A percentile compares a stretch with the other conserved stretches of the same genome.
Evolutionary conservation across 2,113 vertebrate species (phyloP).

Genomic region (Colius striatus): DNA sequence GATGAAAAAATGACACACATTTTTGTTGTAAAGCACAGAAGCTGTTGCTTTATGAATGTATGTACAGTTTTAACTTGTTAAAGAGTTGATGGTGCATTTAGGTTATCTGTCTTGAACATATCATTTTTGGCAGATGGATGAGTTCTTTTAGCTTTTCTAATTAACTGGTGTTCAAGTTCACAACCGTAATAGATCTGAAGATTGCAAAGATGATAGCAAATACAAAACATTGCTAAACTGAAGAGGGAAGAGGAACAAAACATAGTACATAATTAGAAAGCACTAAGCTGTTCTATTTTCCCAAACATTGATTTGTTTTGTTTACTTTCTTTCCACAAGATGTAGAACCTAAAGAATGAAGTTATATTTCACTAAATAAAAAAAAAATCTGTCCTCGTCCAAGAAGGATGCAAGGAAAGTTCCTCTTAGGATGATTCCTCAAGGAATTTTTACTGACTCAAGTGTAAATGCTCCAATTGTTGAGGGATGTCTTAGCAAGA

Average conservation of each 20-base stretch:
- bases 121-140: background rate
- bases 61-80: background rate
- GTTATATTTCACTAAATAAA: background rate
- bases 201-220: background rate
- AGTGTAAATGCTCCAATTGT: background rate
- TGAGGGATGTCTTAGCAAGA: background rate
- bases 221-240: background rate
- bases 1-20: background rate
- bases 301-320: background rate
- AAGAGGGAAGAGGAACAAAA: background rate
- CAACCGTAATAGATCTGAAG: background rate
- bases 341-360: background rate
- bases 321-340: background rate
- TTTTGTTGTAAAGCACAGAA: background rate
- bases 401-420: background rate
- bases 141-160: constrained; percentile 5
- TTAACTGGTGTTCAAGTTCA: background rate
- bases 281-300: background rate
- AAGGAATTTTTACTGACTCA: background rate
- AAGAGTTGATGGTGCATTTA: background rate
- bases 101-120: background rate
- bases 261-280: background rate
- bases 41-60: background rate
- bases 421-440: background rate
- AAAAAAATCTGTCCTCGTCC: background rate